Percentiles rank a stretch among this genome's conserved stretches.
Evolutionary conservation across 1,140 invertebrate species (phyloP).

Genomic region (Platorchestia sp.): DNA sequence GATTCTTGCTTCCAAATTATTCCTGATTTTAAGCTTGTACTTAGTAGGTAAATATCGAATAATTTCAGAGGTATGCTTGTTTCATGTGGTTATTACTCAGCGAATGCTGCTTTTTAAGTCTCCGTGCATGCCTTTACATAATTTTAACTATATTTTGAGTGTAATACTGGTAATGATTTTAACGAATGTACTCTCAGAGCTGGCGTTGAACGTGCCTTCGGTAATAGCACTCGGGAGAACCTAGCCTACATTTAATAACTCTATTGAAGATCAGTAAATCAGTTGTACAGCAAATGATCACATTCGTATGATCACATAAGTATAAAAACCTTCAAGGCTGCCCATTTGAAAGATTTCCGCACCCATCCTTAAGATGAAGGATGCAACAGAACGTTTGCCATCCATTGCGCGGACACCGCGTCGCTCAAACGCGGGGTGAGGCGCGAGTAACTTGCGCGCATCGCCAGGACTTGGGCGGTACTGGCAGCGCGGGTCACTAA

Average conservation of each 20-base stretch:
- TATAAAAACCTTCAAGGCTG: too few relatives aligned
- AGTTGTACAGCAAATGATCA: too few relatives aligned
- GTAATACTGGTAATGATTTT: background rate
- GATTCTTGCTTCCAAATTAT: background rate
- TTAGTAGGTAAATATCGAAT: background rate
- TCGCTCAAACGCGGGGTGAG: too few relatives aligned
- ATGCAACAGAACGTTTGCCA: too few relatives aligned
- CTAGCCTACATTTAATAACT: background rate
- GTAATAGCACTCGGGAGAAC: background rate
- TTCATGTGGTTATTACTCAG: background rate
- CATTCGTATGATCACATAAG: too few relatives aligned
- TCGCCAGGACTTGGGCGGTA: too few relatives aligned
- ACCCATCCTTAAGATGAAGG: too few relatives aligned
- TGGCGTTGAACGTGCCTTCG: background rate
- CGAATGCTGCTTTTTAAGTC: background rate
- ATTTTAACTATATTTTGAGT: background rate
- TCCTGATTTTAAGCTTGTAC: background rate
- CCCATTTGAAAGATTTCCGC: too few relatives aligned
- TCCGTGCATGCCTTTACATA: background rate
- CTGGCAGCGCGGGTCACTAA: too few relatives aligned
- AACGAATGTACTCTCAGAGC: background rate
- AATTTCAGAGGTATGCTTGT: background rate
- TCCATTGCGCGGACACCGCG: too few relatives aligned
- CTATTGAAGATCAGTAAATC: background rate
- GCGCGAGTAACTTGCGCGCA: too few relatives aligned